Conservation (phyloP, 2,888 invertebrate genomes). For the Arrhopalites spinosus region DNA sequence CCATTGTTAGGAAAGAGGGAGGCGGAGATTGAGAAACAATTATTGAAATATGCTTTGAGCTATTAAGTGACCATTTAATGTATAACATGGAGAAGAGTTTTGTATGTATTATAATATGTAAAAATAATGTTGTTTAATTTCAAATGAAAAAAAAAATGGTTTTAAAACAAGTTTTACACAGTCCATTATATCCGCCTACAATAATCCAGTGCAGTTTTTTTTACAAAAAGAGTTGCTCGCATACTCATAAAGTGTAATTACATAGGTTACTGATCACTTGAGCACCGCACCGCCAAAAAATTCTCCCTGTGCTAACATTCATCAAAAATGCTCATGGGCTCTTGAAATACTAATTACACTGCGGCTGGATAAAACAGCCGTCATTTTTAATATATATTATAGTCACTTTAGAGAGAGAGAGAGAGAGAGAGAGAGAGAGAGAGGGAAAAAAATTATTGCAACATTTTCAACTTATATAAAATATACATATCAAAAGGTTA, state of each 20-base stretch:
- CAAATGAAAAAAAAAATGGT: background rate
- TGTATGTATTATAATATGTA: too few relatives aligned
- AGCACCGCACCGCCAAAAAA: conserved; percentile 32
- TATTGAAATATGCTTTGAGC: too few relatives aligned
- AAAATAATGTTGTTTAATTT: conserved; percentile 23
- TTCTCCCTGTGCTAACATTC: conserved; percentile 30
- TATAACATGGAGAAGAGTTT: background rate
- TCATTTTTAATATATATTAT: background rate
- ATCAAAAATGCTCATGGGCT: conserved; percentile 32
- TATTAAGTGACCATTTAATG: too few relatives aligned
- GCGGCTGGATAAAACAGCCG: conserved; percentile 25
- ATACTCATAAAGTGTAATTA: conserved; percentile 30
- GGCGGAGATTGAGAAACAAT: too few relatives aligned
- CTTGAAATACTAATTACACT: conserved; percentile 34
- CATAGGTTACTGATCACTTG: conserved; percentile 33
- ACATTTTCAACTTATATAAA: background rate
- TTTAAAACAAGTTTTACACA: conserved; percentile 21
- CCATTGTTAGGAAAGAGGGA: too few relatives aligned
- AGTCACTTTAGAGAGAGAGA: background rate
- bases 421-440: background rate
- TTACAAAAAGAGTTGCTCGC: too few relatives aligned
- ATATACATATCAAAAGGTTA: background rate
- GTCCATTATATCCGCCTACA: conserved; percentile 27
- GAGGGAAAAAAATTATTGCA: conserved; percentile 16
- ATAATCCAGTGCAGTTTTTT: conserved; percentile 24